A percentile compares a stretch with the other conserved stretches of the same genome.
phyloP scores from a whole-genome alignment of 2,797 vertebrate species.

The Lateolabrax maculatus region DNA sequence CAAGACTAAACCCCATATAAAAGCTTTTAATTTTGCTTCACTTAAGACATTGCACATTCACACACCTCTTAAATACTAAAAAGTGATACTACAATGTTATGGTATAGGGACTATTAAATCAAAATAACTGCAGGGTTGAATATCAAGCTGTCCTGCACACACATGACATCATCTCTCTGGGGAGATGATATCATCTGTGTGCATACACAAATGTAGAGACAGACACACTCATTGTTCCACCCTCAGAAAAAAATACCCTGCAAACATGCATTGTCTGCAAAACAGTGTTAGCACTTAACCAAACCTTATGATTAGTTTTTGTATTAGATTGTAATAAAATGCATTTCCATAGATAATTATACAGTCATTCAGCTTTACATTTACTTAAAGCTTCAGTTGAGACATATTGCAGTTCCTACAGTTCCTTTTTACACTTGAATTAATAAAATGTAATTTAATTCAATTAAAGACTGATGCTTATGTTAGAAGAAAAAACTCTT shows the following conservation, averaged over 20 bases:
- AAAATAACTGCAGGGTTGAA: not conserved
- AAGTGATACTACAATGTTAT: not conserved
- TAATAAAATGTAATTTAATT: no score
- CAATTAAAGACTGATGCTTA: not conserved
- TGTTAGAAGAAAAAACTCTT: not conserved
- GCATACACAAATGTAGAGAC: slow-evolving; percentile 25
- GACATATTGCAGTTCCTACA: not conserved
- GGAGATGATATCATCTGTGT: slow-evolving; percentile 59
- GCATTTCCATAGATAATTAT: not conserved
- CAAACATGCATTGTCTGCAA: slow-evolving; percentile 3
- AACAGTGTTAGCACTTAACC: not conserved
- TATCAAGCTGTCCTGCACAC: not conserved
- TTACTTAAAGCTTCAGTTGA: not conserved
- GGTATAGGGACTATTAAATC: not conserved
- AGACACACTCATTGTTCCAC: slow-evolving; percentile 10
- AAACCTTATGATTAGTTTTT: not conserved
- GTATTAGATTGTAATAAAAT: not conserved
- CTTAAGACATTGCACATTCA: not conserved
- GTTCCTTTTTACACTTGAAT: no score
- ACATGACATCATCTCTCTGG: slow-evolving; percentile 55
- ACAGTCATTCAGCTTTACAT: not conserved
- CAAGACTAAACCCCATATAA: not conserved
- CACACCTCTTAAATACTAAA: not conserved
- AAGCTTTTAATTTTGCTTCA: not conserved
- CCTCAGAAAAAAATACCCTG: not conserved